Percentiles rank a stretch among this genome's conserved stretches.
Conservation (phyloP, 2,113 vertebrate species). For the Stomatorhinus ivindoensis region DNA sequence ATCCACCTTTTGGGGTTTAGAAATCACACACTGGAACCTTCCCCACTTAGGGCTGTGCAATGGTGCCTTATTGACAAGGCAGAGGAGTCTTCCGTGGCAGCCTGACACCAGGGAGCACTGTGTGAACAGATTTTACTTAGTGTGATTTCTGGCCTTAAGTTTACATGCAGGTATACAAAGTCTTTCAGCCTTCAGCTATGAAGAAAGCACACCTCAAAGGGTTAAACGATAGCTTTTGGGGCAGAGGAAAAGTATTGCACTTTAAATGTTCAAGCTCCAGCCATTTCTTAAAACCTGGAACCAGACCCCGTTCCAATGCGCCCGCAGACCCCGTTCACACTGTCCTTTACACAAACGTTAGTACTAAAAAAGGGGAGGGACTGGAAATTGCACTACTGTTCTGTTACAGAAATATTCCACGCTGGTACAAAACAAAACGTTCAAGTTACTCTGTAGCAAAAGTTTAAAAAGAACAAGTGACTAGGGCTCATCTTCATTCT, state of each 20-base stretch:
- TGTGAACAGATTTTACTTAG: not conserved
- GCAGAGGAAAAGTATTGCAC: slow-evolving; percentile 76
- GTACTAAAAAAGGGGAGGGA: slow-evolving; percentile 65
- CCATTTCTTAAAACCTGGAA: not conserved
- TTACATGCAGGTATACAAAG: slow-evolving; percentile 82
- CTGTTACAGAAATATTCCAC: slow-evolving; percentile 82
- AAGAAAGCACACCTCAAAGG: slow-evolving; percentile 72
- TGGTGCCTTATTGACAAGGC: not conserved
- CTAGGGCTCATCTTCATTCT: slow-evolving; percentile 86
- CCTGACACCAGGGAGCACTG: not conserved
- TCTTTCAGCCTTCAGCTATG: slow-evolving; percentile 70
- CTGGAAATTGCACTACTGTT: slow-evolving; percentile 83
- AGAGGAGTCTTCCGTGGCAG: not conserved
- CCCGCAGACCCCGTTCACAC: slow-evolving; percentile 11
- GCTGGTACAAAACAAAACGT: slow-evolving; percentile 75
- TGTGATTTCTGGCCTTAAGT: slow-evolving; percentile 27
- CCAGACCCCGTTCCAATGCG: not conserved
- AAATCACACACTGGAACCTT: too few relatives aligned
- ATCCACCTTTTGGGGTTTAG: not conserved
- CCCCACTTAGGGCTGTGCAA: not conserved
- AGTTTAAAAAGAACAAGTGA: slow-evolving; percentile 34
- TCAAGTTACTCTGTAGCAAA: slow-evolving; percentile 66
- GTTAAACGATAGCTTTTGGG: slow-evolving; percentile 60
- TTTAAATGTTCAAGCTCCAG: slow-evolving; percentile 56
- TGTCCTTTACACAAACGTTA: slow-evolving; percentile 68